These are phyloP conservation scores for Lacerta viridis DNA, from an alignment of 2,797 vertebrate genomes.

Conservation along the genomic window DNA sequence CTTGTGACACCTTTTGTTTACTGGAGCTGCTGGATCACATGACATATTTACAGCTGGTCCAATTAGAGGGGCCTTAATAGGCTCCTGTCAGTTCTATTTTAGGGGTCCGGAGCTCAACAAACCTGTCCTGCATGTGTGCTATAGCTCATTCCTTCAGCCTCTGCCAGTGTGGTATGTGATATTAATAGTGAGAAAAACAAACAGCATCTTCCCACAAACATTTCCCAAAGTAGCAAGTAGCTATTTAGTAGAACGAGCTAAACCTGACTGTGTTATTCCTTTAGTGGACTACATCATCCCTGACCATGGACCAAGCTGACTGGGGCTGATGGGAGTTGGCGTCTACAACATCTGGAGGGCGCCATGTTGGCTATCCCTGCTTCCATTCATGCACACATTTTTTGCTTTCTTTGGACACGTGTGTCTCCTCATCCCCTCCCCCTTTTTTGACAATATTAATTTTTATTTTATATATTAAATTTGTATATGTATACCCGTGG, in stretches of 20 bases:
- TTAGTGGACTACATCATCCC: not conserved
- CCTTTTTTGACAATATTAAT: not conserved
- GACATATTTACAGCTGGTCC: conserved; percentile 25
- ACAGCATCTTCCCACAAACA: not conserved
- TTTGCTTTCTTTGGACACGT: not conserved
- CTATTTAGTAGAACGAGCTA: not conserved
- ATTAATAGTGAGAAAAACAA: not conserved
- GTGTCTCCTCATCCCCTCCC: not conserved
- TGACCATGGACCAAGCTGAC: not conserved
- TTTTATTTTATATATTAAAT: no score
- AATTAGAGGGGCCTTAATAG: conserved; percentile 56
- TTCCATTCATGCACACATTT: not conserved
- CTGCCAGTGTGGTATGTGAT: not conserved
- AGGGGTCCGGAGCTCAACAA: conserved; percentile 19
- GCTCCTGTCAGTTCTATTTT: not conserved
- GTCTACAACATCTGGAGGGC: no score
- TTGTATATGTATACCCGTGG: no score
- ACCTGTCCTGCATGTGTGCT: not conserved
- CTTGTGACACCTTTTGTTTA: conserved; percentile 6
- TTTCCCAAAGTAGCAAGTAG: not conserved
- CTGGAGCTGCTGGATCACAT: not conserved
- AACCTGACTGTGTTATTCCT: not conserved
- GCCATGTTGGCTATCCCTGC: not conserved
- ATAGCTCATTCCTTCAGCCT: not conserved
- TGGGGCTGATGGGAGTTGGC: not conserved